Base-by-base conservation (phyloP, 1,140 invertebrate genomes). In the Pseudomyrmex dendroicus region DNA sequence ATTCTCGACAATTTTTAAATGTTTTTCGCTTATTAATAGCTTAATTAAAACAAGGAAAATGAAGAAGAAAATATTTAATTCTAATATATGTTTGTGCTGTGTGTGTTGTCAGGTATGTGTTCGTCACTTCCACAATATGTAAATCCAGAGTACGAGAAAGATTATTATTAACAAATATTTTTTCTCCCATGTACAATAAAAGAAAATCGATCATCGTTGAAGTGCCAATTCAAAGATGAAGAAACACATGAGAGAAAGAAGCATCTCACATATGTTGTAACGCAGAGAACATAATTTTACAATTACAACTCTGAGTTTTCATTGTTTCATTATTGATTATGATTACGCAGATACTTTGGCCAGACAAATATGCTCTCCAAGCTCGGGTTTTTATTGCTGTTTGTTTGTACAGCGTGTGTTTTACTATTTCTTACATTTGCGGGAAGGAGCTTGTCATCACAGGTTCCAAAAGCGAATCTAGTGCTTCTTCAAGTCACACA, bases 291-390 rank as follows among this genome's bases (percentile, higher is more conserved):
- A 64, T 15, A 15, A 25, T 35, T 50, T 35, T 35, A 15, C 9
- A 2, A 15, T 56, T 10, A 8, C 17, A 5, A 46, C 10, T 54
- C 17, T 44, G 10, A 56, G 44, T 48, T 17, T 64, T 46, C 64
- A 22, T 77, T 15, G 17, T 35, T 35, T 35, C 5, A 10, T 35
- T 3, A 13, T 9, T 4, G 12, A 15, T 50, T 59, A 2, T 44
- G 48, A 59, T 10, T 20, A 35, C 10, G 35, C 44, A 56, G 15
- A 52, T 35, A 35, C 35, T 35, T 35, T 35, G 35, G 35, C 35
- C 13, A 57, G 15, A n/a, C 22, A 72, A 54, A n/a, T 25, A 70
- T 80, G 66, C n/a, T 50, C n/a, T 57, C n/a, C 13, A 80, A 72
- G n/a, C 22, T 70, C 1, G 44, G 44, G 12, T 72, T 80, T 7